These are phyloP conservation scores for Ochropacha duplaris DNA, from an alignment of 2,888 invertebrate species.

Conservation along the genomic window DNA sequence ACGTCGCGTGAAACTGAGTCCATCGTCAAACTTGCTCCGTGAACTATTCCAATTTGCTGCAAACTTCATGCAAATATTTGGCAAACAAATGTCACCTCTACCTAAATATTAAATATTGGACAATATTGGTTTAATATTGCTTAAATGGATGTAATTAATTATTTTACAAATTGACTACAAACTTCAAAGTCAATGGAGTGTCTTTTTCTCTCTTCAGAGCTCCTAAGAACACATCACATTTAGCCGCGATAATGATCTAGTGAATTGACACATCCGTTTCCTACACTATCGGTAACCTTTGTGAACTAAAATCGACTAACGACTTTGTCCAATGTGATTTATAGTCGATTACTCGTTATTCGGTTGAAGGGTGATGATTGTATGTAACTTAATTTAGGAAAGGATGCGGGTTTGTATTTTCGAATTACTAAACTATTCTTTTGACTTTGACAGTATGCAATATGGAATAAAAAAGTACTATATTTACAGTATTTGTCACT, in stretches of 20 bases:
- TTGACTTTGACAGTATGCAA: background rate
- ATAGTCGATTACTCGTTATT: slow-evolving; percentile 17
- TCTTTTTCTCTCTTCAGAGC: background rate
- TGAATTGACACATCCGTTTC: slow-evolving; percentile 46
- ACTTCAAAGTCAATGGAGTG: background rate
- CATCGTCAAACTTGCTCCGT: slow-evolving; percentile 35
- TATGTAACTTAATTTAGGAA: slow-evolving; percentile 22
- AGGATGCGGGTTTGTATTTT: slow-evolving; percentile 28
- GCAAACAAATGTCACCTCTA: too few species aligned
- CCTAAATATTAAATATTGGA: too few species aligned
- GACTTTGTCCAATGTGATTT: slow-evolving; percentile 27
- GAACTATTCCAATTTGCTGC: slow-evolving; percentile 63
- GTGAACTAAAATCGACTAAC: slow-evolving; percentile 30
- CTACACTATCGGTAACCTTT: slow-evolving; percentile 25
- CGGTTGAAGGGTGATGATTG: slow-evolving; percentile 22
- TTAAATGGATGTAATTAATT: background rate
- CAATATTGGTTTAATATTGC: too few species aligned
- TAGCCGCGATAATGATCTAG: slow-evolving; percentile 34
- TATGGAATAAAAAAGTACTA: too few species aligned
- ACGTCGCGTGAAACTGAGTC: slow-evolving; percentile 30
- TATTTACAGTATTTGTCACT: too few species aligned
- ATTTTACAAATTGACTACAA: background rate
- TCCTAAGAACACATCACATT: slow-evolving; percentile 13
- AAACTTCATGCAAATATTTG: slow-evolving; percentile 13
- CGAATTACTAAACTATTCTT: background rate